Evolutionary conservation across 2,113 vertebrate genomes (phyloP), one percentile per base, ranked within the genome.

Genomic region (Nothocercus julius): DNA sequence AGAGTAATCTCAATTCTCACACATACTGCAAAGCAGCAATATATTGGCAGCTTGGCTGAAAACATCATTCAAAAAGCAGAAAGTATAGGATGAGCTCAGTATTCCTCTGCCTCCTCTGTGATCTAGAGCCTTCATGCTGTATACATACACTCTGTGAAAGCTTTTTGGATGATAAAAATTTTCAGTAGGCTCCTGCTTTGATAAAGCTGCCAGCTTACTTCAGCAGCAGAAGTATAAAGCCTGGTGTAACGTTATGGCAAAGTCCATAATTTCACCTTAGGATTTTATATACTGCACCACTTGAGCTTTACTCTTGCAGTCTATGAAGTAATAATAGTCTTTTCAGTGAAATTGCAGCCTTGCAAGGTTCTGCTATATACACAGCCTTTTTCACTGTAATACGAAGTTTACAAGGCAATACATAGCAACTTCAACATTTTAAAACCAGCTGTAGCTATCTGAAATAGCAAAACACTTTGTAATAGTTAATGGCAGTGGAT

Each of bases 321-420:
- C 56, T 83, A 89, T 86, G 85, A 79, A 68, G 66, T 95, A 94
- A 92, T 82, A 95, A 93, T 61, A 92, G 81, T 59, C 1, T 92
- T 96, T 96, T 91, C 63, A 87, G 73, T 73, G 89, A 96, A 97
- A 97, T 78, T 95, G 87, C 51, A 96, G 72, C 27, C 87, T 95
- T 84, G 73, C 34, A 89, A 91, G 94, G 38, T 59, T 76, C 73
- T 90, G 32, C 85, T 92, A 40, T 11, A 64, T 53, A 85, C 82
- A 90, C 78, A 79, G 47, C 7, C 34, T 36, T 64, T 62, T 89
- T 85, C 68, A 75, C 67, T 51, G 73, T 64, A 92, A 82, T 11
- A 95, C 22, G 83, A 92, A 87, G 93, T 66, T 88, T 84, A 95
- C 64, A 94, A 96, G 22, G 76, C 69, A 94, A 87, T 82, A 66